Evolutionary conservation across 2,888 invertebrate species (phyloP).

Genomic region (Tipula helvola): DNA sequence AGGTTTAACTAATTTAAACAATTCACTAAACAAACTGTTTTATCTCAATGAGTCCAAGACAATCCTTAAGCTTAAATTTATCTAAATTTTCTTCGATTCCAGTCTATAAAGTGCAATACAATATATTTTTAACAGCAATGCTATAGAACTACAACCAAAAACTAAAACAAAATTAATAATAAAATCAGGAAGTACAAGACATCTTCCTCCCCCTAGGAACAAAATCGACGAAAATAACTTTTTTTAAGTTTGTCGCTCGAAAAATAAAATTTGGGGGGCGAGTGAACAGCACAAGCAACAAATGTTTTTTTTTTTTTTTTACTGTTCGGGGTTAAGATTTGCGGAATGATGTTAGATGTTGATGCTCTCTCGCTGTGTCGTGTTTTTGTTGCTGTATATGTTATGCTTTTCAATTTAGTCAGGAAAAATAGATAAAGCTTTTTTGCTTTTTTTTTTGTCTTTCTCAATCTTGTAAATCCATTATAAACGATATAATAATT

Average conservation of each 20-base stretch:
- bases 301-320: neutral
- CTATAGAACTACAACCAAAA: neutral
- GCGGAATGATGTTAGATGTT: neutral
- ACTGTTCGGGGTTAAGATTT: neutral
- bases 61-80: too few relatives aligned
- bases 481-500: neutral
- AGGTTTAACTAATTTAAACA: too few relatives aligned
- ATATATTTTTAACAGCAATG: neutral
- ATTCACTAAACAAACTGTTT: too few relatives aligned
- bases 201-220: neutral
- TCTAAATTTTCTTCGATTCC: too few relatives aligned
- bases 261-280: neutral
- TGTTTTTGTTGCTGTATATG: neutral
- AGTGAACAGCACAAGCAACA: neutral
- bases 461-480: neutral
- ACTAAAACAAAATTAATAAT: neutral
- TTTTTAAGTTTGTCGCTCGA: neutral
- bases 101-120: neutral
- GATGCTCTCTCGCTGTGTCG: neutral
- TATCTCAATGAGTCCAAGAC: too few relatives aligned
- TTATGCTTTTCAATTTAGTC: neutral
- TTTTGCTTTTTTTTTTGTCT: neutral
- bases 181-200: neutral
- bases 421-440: neutral
- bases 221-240: neutral